phyloP scores from a whole-genome alignment of 2,113 vertebrate genomes.

The Anarhynchus alexandrinus region DNA sequence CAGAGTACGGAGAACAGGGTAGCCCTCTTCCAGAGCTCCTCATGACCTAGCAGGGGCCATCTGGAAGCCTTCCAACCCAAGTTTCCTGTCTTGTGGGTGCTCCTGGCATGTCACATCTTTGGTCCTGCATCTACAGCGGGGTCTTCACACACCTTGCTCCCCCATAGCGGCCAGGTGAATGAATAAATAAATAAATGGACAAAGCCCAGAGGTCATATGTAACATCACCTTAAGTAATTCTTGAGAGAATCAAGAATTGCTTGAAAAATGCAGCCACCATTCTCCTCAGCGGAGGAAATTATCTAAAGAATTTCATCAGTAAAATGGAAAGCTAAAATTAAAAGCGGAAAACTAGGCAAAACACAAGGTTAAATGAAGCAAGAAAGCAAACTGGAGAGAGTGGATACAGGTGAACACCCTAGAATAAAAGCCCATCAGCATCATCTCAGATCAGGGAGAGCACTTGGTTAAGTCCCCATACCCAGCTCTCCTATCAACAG shows the following conservation, averaged over 20 bases:
- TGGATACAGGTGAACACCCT: background rate
- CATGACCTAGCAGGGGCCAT: accelerated
- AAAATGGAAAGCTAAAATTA: background rate
- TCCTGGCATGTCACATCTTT: background rate
- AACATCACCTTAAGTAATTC: background rate
- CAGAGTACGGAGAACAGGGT: background rate
- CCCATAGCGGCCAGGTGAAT: background rate
- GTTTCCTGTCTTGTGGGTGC: background rate
- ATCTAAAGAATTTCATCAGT: background rate
- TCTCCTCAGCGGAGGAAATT: background rate
- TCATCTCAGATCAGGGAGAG: background rate
- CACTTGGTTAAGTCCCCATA: background rate
- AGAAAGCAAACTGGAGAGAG: background rate
- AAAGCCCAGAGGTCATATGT: background rate
- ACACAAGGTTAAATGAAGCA: background rate
- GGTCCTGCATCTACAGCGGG: background rate
- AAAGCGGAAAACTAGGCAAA: background rate
- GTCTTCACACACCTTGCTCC: background rate
- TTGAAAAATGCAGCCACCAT: background rate
- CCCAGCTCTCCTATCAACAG: background rate
- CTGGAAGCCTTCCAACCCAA: background rate
- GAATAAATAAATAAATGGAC: background rate
- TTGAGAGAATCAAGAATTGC: background rate
- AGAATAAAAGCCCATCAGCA: background rate
- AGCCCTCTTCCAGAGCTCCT: background rate